Evolutionary conservation across 2,797 vertebrate genomes (phyloP).

Genomic region (Coranthus polyacanthus): DNA sequence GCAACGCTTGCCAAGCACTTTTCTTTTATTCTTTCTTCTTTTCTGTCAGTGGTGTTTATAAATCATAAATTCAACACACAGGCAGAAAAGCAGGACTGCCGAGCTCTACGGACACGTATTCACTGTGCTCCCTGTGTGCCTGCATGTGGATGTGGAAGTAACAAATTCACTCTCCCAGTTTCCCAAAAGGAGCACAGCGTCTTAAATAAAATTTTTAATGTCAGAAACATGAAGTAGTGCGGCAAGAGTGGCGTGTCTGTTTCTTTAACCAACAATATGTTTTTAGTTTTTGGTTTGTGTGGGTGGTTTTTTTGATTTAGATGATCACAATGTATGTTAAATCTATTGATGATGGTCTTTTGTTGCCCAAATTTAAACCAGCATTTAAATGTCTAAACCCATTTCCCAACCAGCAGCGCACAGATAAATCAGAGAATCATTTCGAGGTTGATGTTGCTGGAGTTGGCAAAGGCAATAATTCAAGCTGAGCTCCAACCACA

Average conservation of each 20-base stretch:
- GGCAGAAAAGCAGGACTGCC: too few species aligned
- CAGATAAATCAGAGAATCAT: conserved; percentile 1
- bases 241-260: not conserved
- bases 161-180: conserved; percentile 15
- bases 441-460: conserved; percentile 9
- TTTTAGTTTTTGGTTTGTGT: conserved; percentile 3
- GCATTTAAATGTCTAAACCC: not conserved
- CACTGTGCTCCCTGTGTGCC: conserved; percentile 1
- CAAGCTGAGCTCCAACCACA: not conserved
- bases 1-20: conserved; percentile 51
- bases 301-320: not conserved
- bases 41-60: conserved; percentile 55
- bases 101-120: conserved; percentile 22
- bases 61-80: conserved; percentile 66
- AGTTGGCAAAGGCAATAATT: conserved; percentile 1
- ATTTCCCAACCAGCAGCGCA: not conserved
- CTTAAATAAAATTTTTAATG: conserved; percentile 1
- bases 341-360: not conserved
- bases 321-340: conserved; percentile 1
- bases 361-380: conserved; percentile 10
- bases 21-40: conserved; percentile 49
- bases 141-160: conserved; percentile 16
- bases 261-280: conserved; percentile 5
- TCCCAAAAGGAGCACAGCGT: conserved; percentile 11
- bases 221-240: not conserved